Evolutionary conservation across 2,113 vertebrate species (phyloP).

Genomic region (Triplophysa tibetana): DNA sequence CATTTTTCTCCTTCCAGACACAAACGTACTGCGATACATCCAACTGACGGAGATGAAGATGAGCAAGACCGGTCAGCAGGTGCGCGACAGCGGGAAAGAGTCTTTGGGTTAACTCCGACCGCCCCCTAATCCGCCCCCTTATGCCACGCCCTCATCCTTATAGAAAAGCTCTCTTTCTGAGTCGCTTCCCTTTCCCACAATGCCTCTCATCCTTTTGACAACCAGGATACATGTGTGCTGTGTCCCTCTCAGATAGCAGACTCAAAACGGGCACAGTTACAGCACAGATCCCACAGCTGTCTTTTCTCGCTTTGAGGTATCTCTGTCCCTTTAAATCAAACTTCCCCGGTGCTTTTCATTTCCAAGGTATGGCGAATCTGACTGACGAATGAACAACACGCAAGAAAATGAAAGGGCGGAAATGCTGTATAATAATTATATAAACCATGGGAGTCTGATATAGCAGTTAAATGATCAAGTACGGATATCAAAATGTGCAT

Average conservation of each 20-base stretch:
- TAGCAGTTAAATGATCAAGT: not conserved
- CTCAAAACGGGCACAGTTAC: slow-evolving; percentile 34
- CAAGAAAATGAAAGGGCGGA: slow-evolving; percentile 38
- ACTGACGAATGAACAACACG: slow-evolving; percentile 55
- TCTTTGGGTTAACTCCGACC: slow-evolving; percentile 67
- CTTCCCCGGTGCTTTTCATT: slow-evolving; percentile 66
- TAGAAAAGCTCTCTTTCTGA: slow-evolving; percentile 15
- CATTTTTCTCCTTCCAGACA: slow-evolving; percentile 72
- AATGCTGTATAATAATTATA: slow-evolving; percentile 63
- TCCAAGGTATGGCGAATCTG: slow-evolving; percentile 53
- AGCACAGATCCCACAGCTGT: slow-evolving; percentile 19
- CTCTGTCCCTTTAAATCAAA: slow-evolving; percentile 55
- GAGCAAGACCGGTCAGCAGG: slow-evolving; percentile 79
- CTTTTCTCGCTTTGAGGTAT: slow-evolving; percentile 37
- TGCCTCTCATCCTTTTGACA: not conserved
- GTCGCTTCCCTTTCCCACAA: slow-evolving; percentile 30
- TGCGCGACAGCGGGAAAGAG: slow-evolving; percentile 78
- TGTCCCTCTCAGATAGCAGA: slow-evolving; percentile 29
- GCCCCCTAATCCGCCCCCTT: slow-evolving; percentile 1
- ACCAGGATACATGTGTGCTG: slow-evolving; percentile 42
- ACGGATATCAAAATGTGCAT: slow-evolving; percentile 44
- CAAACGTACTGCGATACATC: slow-evolving; percentile 91
- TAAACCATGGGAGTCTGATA: slow-evolving; percentile 48
- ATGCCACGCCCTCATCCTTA: slow-evolving; percentile 18
- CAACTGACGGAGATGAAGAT: slow-evolving; percentile 95